Conservation (phyloP, 1,140 invertebrate genomes). For the Drosophila sp. region DNA sequence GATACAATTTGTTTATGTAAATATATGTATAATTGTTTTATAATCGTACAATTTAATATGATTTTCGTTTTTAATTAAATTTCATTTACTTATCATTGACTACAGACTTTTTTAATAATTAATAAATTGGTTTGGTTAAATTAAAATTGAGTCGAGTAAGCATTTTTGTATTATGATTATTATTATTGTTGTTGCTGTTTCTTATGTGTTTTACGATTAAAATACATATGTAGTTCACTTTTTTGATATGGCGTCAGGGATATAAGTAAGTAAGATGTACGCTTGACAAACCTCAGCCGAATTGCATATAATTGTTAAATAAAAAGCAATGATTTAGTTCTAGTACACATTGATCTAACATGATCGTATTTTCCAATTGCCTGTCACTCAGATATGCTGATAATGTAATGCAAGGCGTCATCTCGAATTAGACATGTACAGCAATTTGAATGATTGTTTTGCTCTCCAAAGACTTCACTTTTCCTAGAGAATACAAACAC, state of each 20-base stretch:
- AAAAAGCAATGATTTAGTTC: constrained; percentile 32
- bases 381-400: constrained; percentile 32
- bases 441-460: constrained; percentile 32
- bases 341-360: constrained; percentile 68
- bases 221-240: constrained; percentile 62
- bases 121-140: constrained; percentile 59
- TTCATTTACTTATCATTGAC: constrained; percentile 68
- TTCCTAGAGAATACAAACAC: constrained; percentile 46
- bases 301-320: constrained; percentile 30
- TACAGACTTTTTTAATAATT: constrained; percentile 64
- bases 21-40: constrained; percentile 55
- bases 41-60: constrained; percentile 71
- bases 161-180: constrained; percentile 18
- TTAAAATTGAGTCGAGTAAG: constrained; percentile 60
- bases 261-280: constrained; percentile 27
- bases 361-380: constrained; percentile 35
- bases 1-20: constrained; percentile 1
- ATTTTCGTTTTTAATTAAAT: constrained; percentile 62
- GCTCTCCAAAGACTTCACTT: constrained; percentile 28
- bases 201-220: constrained; percentile 50
- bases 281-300: constrained; percentile 49
- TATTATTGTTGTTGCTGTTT: constrained; percentile 9
- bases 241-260: constrained; percentile 72
- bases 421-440: too few species aligned
- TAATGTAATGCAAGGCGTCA: constrained; percentile 40